Conservation (phyloP, 2,113 vertebrate species). For the Clarias batrachus region DNA sequence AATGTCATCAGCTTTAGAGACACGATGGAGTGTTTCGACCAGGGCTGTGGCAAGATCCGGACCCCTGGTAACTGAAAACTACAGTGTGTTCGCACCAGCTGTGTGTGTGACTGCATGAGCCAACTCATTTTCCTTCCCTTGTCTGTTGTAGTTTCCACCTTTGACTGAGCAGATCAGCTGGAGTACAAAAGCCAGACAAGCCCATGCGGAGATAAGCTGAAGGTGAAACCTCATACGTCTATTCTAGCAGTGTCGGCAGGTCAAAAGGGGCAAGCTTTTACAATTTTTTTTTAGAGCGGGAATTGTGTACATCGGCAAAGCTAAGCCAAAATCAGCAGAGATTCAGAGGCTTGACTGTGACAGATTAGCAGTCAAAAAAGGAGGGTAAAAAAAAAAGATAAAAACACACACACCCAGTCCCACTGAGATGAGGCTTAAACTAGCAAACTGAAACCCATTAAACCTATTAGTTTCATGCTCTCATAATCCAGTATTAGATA, state of each 20-base stretch:
- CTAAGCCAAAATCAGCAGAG: conserved; percentile 26
- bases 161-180: conserved; percentile 16
- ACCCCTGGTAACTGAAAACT: not conserved
- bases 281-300: not conserved
- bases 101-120: not conserved
- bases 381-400: not conserved
- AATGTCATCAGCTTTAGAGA: not conserved
- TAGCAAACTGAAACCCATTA: not conserved
- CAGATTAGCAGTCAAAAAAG: conserved; percentile 38
- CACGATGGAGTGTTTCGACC: not conserved
- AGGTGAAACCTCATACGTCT: conserved; percentile 18
- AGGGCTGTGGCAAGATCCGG: not conserved
- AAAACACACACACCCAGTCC: not conserved
- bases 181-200: not conserved
- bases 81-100: not conserved
- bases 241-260: conserved; percentile 6
- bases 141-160: not conserved
- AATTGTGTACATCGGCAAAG: not conserved
- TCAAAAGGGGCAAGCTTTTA: conserved; percentile 5
- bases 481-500: conserved; percentile 17
- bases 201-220: conserved; percentile 7
- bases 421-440: not conserved
- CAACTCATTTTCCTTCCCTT: not conserved
- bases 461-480: not conserved
- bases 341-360: conserved; percentile 19